phyloP scores from a whole-genome alignment of 2,113 vertebrate species.

The Enhydra lutris region DNA sequence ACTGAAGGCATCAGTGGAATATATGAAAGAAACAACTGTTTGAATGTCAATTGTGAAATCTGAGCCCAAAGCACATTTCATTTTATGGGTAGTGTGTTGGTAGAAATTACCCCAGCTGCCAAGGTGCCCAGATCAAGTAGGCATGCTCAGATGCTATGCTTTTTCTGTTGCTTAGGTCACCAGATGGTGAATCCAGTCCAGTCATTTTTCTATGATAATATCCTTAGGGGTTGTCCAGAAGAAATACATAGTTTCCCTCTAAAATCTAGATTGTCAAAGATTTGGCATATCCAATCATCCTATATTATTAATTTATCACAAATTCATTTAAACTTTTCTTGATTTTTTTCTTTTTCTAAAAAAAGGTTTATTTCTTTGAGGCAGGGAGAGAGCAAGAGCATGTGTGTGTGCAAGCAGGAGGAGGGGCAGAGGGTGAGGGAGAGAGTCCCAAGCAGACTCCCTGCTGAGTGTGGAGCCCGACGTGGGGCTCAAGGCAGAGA shows the following conservation, averaged over 20 bases:
- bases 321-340: background rate
- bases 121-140: background rate
- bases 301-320: background rate
- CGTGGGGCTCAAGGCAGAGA: background rate
- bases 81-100: background rate
- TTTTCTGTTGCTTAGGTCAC: background rate
- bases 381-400: no score
- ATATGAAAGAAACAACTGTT: background rate
- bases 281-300: background rate
- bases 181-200: background rate
- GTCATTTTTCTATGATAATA: background rate
- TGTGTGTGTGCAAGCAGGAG: background rate
- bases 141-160: background rate
- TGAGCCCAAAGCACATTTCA: background rate
- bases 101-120: background rate
- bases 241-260: background rate
- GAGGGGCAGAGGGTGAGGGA: background rate
- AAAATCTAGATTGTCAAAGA: background rate
- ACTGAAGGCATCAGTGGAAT: background rate
- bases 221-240: background rate
- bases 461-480: background rate
- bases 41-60: background rate
- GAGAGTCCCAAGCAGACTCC: background rate
- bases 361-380: no score
- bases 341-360: background rate